These are phyloP conservation scores for Ardeotis arabs DNA, from an alignment of 2,113 vertebrate species.

Conservation along the genomic window DNA sequence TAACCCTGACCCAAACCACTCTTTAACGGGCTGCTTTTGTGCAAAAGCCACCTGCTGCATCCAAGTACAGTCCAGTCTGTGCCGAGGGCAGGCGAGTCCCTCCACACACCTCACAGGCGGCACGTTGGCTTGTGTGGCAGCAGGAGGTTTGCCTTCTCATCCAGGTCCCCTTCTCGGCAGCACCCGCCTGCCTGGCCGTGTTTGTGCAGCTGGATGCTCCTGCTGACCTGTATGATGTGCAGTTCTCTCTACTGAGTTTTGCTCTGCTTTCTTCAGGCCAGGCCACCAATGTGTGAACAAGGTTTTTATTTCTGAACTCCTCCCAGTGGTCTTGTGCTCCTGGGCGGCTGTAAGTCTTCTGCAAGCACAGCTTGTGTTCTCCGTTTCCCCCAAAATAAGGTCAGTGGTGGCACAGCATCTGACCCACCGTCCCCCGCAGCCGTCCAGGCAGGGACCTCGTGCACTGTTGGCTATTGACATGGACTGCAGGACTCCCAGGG, in stretches of 20 bases:
- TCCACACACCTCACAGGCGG: neutral
- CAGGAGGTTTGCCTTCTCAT: neutral
- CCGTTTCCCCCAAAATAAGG: neutral
- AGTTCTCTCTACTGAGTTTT: neutral
- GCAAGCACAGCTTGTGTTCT: neutral
- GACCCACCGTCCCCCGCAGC: neutral
- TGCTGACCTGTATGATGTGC: neutral
- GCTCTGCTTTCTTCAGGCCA: neutral
- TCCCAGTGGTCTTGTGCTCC: neutral
- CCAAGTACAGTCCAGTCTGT: neutral
- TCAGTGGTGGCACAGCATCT: neutral
- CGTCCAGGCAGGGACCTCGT: neutral
- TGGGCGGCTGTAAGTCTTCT: neutral
- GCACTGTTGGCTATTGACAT: accelerated
- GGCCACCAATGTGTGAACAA: neutral
- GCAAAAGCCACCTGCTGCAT: neutral
- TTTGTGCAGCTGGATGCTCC: neutral
- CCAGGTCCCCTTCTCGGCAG: neutral
- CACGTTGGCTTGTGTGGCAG: neutral
- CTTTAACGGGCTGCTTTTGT: accelerated
- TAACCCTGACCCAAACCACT: neutral
- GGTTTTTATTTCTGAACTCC: neutral
- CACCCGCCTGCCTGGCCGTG: neutral
- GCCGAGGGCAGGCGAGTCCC: accelerated
- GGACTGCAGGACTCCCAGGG: neutral